Percentiles rank a stretch among this genome's conserved stretches.
Evolutionary conservation across 2,797 vertebrate genomes (phyloP).

Genomic region (Pseudomugil tenellus): DNA sequence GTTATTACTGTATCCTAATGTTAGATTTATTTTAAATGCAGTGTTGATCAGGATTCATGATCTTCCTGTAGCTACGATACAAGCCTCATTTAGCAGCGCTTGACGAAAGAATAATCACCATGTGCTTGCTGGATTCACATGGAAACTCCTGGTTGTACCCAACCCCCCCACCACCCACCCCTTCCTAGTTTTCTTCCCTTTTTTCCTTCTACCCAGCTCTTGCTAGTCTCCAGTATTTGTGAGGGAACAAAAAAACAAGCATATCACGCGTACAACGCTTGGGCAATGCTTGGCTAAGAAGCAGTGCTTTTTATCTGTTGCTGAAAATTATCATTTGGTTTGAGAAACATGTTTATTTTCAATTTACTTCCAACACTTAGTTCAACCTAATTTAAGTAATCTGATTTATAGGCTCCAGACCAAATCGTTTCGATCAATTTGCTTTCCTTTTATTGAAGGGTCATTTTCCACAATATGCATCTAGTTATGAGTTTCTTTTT

Average conservation of each 20-base stretch:
- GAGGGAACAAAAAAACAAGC: slow-evolving; percentile 1
- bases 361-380: not conserved
- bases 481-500: not conserved
- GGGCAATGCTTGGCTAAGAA: slow-evolving; percentile 29
- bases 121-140: slow-evolving; percentile 63
- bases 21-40: not conserved
- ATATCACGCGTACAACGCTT: slow-evolving; percentile 46
- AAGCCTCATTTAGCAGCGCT: slow-evolving; percentile 30
- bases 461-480: not conserved
- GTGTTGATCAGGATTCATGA: slow-evolving; percentile 2
- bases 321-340: slow-evolving; percentile 8
- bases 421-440: not conserved
- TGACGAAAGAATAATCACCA: slow-evolving; percentile 53
- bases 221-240: slow-evolving; percentile 39
- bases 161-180: slow-evolving; percentile 50
- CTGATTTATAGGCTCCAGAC: not conserved
- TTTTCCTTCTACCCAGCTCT: slow-evolving; percentile 65
- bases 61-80: slow-evolving; percentile 30
- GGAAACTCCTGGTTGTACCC: slow-evolving; percentile 53
- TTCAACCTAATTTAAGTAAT: not conserved
- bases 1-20: not conserved
- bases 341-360: not conserved
- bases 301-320: slow-evolving; percentile 17
- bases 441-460: not conserved
- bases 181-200: slow-evolving; percentile 63